These are phyloP conservation scores for Drosophila kuntzei DNA, from an alignment of 2,888 invertebrate genomes.

Conservation along the genomic window DNA sequence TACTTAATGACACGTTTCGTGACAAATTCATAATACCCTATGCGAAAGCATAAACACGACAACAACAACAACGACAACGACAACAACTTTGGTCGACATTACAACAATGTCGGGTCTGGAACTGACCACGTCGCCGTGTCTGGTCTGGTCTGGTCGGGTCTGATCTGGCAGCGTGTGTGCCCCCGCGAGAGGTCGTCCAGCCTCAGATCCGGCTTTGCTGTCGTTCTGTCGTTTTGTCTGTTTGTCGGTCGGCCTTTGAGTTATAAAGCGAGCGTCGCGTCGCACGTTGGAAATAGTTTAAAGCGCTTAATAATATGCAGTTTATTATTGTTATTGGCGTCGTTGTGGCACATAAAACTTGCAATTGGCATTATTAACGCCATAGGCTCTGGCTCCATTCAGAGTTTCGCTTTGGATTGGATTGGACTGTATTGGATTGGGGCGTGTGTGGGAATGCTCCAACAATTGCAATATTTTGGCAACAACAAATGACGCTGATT, in stretches of 20 bases:
- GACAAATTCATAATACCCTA: neutral
- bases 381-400: constrained; percentile 62
- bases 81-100: constrained; percentile 27
- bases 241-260: constrained; percentile 49
- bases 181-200: constrained; percentile 77
- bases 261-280: constrained; percentile 53
- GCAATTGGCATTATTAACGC: constrained; percentile 79
- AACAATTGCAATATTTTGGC: constrained; percentile 58
- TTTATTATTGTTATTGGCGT: constrained; percentile 72
- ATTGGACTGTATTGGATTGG: constrained; percentile 24
- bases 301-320: constrained; percentile 78
- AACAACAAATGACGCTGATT: constrained; percentile 70
- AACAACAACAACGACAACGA: constrained; percentile 27
- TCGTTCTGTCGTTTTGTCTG: constrained; percentile 32
- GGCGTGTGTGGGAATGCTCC: constrained; percentile 70
- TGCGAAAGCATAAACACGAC: constrained; percentile 27
- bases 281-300: constrained; percentile 70
- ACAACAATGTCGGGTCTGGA: constrained; percentile 40
- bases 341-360: constrained; percentile 62
- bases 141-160: constrained; percentile 70
- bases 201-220: constrained; percentile 69
- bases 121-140: constrained; percentile 74
- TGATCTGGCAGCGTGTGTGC: constrained; percentile 59
- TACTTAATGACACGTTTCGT: neutral
- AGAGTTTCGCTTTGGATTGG: constrained; percentile 31